phyloP scores from a whole-genome alignment of 2,888 invertebrate species.

The Brachynemurus nebulosus region DNA sequence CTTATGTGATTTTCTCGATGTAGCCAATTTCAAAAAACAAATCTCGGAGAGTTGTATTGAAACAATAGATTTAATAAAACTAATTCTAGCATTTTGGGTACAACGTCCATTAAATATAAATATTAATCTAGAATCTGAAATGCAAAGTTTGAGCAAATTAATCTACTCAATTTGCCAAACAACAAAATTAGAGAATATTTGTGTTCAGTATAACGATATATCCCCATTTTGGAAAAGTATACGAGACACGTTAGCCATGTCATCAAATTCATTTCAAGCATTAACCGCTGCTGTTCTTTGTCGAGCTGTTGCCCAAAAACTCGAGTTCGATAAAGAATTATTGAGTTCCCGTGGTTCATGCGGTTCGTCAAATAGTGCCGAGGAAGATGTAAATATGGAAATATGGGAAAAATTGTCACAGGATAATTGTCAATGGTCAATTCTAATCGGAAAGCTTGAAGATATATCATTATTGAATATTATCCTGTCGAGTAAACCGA shows the following conservation, averaged over 20 bases:
- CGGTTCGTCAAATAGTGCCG: slow-evolving; percentile 22
- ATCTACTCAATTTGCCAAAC: slow-evolving; percentile 50
- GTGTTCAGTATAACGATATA: slow-evolving; percentile 50
- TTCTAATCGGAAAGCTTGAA: slow-evolving; percentile 77
- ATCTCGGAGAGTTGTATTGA: slow-evolving; percentile 33
- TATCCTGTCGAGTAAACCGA: slow-evolving; percentile 41
- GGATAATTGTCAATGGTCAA: slow-evolving; percentile 76
- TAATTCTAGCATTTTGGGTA: slow-evolving; percentile 59
- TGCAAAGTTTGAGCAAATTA: slow-evolving; percentile 52
- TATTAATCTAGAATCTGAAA: slow-evolving; percentile 38
- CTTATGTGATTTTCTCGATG: slow-evolving; percentile 19
- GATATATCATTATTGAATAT: slow-evolving; percentile 71
- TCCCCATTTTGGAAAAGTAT: slow-evolving; percentile 76
- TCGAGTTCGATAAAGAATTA: slow-evolving; percentile 32
- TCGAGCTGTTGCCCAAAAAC: slow-evolving; percentile 50
- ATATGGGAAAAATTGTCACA: slow-evolving; percentile 73
- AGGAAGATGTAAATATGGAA: slow-evolving; percentile 32
- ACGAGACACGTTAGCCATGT: slow-evolving; percentile 55
- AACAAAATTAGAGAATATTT: slow-evolving; percentile 41
- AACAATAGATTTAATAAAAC: slow-evolving; percentile 51
- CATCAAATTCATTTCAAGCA: slow-evolving; percentile 60
- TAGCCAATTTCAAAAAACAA: slow-evolving; percentile 21
- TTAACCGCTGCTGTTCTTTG: slow-evolving; percentile 73
- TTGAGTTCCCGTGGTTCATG: slow-evolving; percentile 17
- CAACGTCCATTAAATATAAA: slow-evolving; percentile 39